Evolutionary conservation across 1,140 invertebrate species (phyloP), one percentile per base, ranked within the genome.

Genomic region (Drosophila pseudoobscura): DNA sequence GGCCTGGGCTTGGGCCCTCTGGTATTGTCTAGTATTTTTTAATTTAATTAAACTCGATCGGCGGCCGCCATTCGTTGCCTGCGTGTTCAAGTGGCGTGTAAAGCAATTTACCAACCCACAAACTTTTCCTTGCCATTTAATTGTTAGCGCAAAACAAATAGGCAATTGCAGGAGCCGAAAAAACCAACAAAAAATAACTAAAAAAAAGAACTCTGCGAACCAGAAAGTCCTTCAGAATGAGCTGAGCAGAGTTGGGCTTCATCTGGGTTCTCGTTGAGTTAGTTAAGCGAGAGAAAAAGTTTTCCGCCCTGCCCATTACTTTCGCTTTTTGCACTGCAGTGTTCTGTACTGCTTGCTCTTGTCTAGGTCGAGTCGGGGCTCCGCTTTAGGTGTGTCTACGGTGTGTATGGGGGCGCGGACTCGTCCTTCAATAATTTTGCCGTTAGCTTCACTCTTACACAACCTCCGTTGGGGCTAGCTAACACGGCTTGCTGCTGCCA

Each of bases 41-140:
- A 88, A 87, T 87, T 88, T 65, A 87, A 87, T 78, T 83, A 82
- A 87, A 82, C 44, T 69, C 61, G 56, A 64, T 66, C 44, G 46
- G 35, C 4, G 35, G 3, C 11, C 11, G 51, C 6, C 54, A 64
- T 77, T 60, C 64, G 58, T 61, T 78, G 83, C 60, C 78, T 88
- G 83, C 83, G 83, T 87, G 83, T 83, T 76, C 71, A 88, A 88
- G 84, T 88, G 64, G 83, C 83, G 78, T 88, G 83, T 88, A 88
- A 88, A 89, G 68, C 83, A 88, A 88, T 88, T 83, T 79, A 72
- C 41, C 57, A 62, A 53, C 24, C 80, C 64, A 54, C 68, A 60
- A 74, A 78, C 72, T 52, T 80, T 87, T 75, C 53, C 64, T 64
- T 57, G 65, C 44, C 52, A 63, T 87, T 87, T 82, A 87, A 82